Evolutionary conservation across 2,888 invertebrate genomes (phyloP).

Genomic region (Aradus depressus): DNA sequence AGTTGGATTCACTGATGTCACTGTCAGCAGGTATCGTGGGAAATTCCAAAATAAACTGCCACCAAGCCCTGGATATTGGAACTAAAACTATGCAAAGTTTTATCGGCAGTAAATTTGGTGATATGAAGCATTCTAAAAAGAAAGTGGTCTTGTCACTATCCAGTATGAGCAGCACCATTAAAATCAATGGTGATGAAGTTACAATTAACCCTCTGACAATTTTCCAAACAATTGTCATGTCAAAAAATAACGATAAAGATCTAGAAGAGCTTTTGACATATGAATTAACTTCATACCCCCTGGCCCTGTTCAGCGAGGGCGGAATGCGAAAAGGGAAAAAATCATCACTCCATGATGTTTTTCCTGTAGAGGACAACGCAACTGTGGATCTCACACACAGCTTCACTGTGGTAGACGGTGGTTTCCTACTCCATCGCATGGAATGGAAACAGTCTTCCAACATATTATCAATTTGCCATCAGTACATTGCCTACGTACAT

Average conservation of each 20-base stretch:
- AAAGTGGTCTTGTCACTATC: constrained; percentile 1
- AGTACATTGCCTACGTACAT: neutral
- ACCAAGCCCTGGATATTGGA: constrained; percentile 5
- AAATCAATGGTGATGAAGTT: neutral
- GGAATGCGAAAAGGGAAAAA: neutral
- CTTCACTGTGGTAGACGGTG: neutral
- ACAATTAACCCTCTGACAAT: neutral
- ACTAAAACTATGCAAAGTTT: constrained; percentile 8
- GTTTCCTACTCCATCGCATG: neutral
- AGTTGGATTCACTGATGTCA: too few species aligned
- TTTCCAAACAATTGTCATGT: too few species aligned
- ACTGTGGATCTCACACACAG: neutral
- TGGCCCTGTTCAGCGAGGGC: too few species aligned
- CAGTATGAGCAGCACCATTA: constrained; percentile 9
- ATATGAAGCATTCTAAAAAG: too few species aligned
- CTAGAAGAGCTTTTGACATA: neutral
- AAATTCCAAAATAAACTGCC: constrained; percentile 8
- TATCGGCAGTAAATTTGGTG: constrained; percentile 12
- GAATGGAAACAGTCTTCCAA: neutral
- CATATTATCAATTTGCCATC: neutral
- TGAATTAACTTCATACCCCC: too few species aligned
- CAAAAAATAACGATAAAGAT: too few species aligned
- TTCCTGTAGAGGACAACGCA: neutral
- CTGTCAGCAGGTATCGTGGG: too few species aligned
- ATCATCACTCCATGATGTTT: neutral